These are phyloP conservation scores for Thamnaconus septentrionalis DNA, from an alignment of 2,113 vertebrate species.

Conservation along the genomic window DNA sequence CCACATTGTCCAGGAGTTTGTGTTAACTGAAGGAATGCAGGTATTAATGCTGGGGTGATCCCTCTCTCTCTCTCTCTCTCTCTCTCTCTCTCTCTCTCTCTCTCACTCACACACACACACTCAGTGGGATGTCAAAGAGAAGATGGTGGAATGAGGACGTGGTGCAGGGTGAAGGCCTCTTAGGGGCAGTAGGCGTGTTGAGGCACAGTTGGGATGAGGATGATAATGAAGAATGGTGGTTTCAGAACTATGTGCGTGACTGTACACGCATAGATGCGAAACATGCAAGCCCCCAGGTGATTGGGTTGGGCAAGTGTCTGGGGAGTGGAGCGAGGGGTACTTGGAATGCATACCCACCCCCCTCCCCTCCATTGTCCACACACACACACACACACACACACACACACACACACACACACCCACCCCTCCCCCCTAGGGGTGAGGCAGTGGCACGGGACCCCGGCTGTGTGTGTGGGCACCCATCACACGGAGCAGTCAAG, in stretches of 20 bases:
- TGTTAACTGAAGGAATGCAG: constrained; percentile 76
- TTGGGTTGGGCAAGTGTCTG: neutral
- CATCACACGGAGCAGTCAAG: constrained; percentile 45
- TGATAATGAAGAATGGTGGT: constrained; percentile 25
- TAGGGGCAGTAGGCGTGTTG: constrained; percentile 9
- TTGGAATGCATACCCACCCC: constrained; percentile 49
- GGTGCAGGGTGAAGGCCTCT: constrained; percentile 43
- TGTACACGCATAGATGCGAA: neutral
- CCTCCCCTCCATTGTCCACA: constrained; percentile 10
- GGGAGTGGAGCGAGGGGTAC: constrained; percentile 34
- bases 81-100: neutral
- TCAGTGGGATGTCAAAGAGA: neutral
- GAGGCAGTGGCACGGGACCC: constrained; percentile 35
- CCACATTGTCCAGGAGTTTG: constrained; percentile 79
- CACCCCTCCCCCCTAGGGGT: constrained; percentile 33
- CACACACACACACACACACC: constrained; percentile 22
- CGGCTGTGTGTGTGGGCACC: constrained; percentile 60
- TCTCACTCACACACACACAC: constrained; percentile 11
- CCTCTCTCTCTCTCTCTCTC: too few species aligned
- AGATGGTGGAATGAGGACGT: constrained; percentile 23
- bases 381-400: neutral
- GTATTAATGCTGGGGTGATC: constrained; percentile 74
- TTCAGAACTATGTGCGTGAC: constrained; percentile 28
- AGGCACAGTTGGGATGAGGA: too few species aligned
- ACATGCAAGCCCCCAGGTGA: constrained; percentile 11